Evolutionary conservation across 2,888 invertebrate species (phyloP), one percentile per base, ranked within the genome.

Genomic region (Diloba caeruleocephala): DNA sequence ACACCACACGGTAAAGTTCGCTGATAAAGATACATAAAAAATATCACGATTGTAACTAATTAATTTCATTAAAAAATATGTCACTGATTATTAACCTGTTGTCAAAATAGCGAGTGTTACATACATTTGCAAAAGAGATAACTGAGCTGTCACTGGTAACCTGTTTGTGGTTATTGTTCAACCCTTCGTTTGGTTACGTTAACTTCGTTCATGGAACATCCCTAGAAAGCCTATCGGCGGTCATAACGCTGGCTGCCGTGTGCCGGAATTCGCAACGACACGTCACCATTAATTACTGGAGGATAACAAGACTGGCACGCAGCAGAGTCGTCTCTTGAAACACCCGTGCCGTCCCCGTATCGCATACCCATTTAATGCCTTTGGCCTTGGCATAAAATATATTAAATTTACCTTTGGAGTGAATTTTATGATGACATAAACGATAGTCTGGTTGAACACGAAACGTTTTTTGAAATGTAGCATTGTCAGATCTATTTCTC

Each of bases 231-330:
- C 7, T 13, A 34, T 31, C 32, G n/a, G 5, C 5, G 39, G 34
- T 60, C 52, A 66, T 65, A 60, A 56, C 36, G 26, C 32, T 26
- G 43, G 49, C 46, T 51, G 42, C 51, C 19, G 10, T 57, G 48
- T 43, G 31, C 43, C 17, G 57, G 71, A 50, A 68, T 68, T 54
- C 29, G 9, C 13, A 10, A 42, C 9, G 57, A 44, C 51, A 36
- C 39, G 43, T 51, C 36, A 19, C 43, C 51, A 39, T 59, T 15
- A 31, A 41, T 68, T 51, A 62, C 33, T n/a, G 13, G 34, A 25
- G 48, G 25, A 51, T 45, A 32, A 50, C 39, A 21, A 14, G 42
- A 41, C 12, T 3, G 37, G n/a, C 28, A 65, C 38, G 44, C 44
- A 26, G 54, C 32, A 31, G 1, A 41, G 25, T 25, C 39, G 34